Evolutionary conservation across 2,888 invertebrate species (phyloP), one percentile per base, ranked within the genome.

Genomic region (Agonopterix alstromeriana): DNA sequence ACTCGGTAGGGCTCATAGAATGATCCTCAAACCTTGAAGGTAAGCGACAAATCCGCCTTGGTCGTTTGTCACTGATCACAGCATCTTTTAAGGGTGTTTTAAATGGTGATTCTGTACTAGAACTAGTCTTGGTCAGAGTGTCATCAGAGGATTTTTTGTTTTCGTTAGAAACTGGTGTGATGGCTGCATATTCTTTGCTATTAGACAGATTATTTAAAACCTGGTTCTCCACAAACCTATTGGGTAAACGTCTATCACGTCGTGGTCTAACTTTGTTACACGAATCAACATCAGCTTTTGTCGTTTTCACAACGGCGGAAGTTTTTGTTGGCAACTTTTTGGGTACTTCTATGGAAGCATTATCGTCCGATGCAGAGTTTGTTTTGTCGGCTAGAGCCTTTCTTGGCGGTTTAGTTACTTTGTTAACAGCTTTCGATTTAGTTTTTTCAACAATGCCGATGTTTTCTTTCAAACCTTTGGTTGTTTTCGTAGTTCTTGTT

Each of bases 351-450:
- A 60, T 48, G 0, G 76, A 72, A 8, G 63, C 61, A 61, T 79
- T 78, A 46, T 84, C 82, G 58, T 85, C 86, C 1, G 85, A 85
- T 9, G 82, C 76, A 0, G 86, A 85, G 54, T 85, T 86, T 0
- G 85, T 86, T 71, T 83, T 85, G 53, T 86, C 85, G 1, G 77
- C 73, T 54, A 86, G 65, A 46, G 75, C 76, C 60, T 76, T 82
- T 50, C 83, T 64, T 10, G 60, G 52, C 2, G 60, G 49, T 53
- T 75, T 80, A 1, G 56, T 48, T 9, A 50, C 51, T 54, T 68
- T 76, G 42, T 47, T 55, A 45, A 48, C 14, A 42, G 46, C 35
- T 58, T 69, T 77, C 8, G 47, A n/a, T 36, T 66, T 75, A 4
- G 48, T 52, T 52, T 65, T 71, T 46, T 53, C 54, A 10, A 53